A percentile compares a stretch with the other conserved stretches of the same genome.
Evolutionary conservation across 2,113 vertebrate genomes (phyloP).

Genomic region (Neogale vison): DNA sequence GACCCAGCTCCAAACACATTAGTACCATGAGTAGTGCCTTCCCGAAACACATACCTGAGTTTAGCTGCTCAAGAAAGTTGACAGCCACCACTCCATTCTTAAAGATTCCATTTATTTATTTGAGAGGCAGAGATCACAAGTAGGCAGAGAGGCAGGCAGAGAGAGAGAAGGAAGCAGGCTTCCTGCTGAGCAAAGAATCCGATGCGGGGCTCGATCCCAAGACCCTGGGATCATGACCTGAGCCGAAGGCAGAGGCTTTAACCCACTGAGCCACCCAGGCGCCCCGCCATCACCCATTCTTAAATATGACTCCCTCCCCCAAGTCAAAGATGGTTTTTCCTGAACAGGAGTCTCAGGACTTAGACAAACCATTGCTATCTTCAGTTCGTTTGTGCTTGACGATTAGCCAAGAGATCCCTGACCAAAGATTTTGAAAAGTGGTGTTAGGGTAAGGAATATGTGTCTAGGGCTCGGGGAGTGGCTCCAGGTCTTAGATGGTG

Average conservation of each 20-base stretch:
- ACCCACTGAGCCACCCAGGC: too few relatives aligned
- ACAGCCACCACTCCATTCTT: constrained; percentile 70
- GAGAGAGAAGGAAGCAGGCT: too few relatives aligned
- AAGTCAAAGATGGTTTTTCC: constrained; percentile 61
- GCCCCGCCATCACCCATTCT: constrained; percentile 58
- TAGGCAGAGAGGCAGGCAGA: too few relatives aligned
- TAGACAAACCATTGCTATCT: constrained; percentile 67
- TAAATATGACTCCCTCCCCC: constrained; percentile 29
- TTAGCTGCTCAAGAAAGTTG: constrained; percentile 84
- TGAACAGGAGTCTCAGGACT: constrained; percentile 80
- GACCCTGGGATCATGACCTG: too few relatives aligned
- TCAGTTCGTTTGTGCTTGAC: neutral
- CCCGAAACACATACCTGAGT: constrained; percentile 86
- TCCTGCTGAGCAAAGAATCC: too few relatives aligned
- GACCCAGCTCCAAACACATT: constrained; percentile 86
- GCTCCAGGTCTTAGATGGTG: constrained; percentile 60
- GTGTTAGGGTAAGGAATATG: neutral
- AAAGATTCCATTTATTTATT: neutral
- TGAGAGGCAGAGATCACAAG: too few relatives aligned
- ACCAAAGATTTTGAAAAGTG: neutral
- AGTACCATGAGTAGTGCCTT: constrained; percentile 84
- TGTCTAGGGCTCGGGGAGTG: constrained; percentile 19
- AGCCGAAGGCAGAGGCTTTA: too few relatives aligned
- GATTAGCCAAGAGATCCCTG: constrained; percentile 22
- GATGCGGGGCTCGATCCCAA: too few relatives aligned